Evolutionary conservation across 2,797 vertebrate species (phyloP).

Genomic region (Oreochromis grahami): DNA sequence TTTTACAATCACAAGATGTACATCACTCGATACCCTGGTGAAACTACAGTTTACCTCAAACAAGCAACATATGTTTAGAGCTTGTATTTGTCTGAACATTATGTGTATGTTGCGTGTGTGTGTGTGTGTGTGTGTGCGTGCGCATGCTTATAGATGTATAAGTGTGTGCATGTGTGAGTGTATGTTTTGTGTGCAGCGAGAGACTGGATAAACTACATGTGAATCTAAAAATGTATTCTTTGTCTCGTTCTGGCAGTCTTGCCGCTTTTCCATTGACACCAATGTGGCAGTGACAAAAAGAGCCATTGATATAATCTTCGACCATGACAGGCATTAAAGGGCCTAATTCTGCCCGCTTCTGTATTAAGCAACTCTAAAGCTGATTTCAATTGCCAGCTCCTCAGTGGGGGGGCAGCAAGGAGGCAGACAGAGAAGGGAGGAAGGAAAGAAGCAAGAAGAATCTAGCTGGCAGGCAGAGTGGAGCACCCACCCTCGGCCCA

Average conservation of each 20-base stretch:
- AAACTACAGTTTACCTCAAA: constrained; percentile 45
- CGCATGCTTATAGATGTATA: not conserved
- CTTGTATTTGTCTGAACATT: not conserved
- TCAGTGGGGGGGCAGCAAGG: constrained; percentile 57
- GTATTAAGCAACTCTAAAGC: constrained; percentile 76
- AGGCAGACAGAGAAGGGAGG: constrained; percentile 61
- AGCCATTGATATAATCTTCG: constrained; percentile 70
- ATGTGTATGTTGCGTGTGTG: not conserved
- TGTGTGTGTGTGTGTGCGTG: not conserved
- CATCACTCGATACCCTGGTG: constrained; percentile 42
- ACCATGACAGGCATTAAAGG: constrained; percentile 76
- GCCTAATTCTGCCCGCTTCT: constrained; percentile 76
- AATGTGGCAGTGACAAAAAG: constrained; percentile 64
- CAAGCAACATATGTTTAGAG: constrained; percentile 47
- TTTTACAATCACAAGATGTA: constrained; percentile 60
- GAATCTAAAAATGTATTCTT: constrained; percentile 59
- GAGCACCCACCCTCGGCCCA: constrained; percentile 74
- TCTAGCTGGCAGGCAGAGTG: constrained; percentile 72
- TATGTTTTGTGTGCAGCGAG: not conserved
- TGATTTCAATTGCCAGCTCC: constrained; percentile 73
- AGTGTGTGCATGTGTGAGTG: not conserved
- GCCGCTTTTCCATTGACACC: constrained; percentile 58
- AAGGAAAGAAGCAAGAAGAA: constrained; percentile 67
- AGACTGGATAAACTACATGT: constrained; percentile 35
- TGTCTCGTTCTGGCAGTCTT: constrained; percentile 52